Base-by-base conservation (phyloP, 2,113 vertebrate genomes). In the Gadus chalcogrammus region DNA sequence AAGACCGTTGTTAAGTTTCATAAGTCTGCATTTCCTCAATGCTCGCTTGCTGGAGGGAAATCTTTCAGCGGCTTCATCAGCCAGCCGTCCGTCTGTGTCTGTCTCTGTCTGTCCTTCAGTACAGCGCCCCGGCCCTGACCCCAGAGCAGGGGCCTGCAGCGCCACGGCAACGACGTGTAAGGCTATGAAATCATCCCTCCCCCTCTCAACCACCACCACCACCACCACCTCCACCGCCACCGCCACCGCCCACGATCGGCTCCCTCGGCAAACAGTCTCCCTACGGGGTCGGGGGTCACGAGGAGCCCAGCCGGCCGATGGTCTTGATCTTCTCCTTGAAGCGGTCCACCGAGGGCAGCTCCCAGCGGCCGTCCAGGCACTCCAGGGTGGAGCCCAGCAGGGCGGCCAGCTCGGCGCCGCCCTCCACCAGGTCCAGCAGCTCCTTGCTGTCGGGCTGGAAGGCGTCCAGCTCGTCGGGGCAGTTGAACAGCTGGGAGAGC, bases 371-470 rank as follows among this genome's bases (percentile, higher is more conserved):
- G 12, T 92, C 91, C 69, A 97, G 77, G 89, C 93, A 96, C 88
- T 97, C 94, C 77, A 97, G 79, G 1, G 94, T 92, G 72, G 95
- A 96, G 77, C 96, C 95, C 3, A 98, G 92, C 76, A 95, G 90
- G 15, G 93, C 92, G 77, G 95, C 95, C 74, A 98, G 92, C 86
- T 98, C 95, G 0, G 88, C 92, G 15, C 95, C 95, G 84, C 95
- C 95, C 82, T 98, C 95, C 13, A 98, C 95, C 88, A 98, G 92
- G 84, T 98, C 95, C 82, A 97, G 84, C 67, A 96, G 92, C 85
- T 96, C 95, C 82, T 96, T 97, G 91, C 95, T 95, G 88, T 97
- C 95, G 0, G 95, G 91, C 60, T 94, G 94, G 85, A 95, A 96
- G 76, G 91, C 91, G 81, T 96, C 94, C 58, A 96, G 91, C 88